Conservation (phyloP, 2,113 vertebrate species). For the Ornithorhynchus anatinus region DNA sequence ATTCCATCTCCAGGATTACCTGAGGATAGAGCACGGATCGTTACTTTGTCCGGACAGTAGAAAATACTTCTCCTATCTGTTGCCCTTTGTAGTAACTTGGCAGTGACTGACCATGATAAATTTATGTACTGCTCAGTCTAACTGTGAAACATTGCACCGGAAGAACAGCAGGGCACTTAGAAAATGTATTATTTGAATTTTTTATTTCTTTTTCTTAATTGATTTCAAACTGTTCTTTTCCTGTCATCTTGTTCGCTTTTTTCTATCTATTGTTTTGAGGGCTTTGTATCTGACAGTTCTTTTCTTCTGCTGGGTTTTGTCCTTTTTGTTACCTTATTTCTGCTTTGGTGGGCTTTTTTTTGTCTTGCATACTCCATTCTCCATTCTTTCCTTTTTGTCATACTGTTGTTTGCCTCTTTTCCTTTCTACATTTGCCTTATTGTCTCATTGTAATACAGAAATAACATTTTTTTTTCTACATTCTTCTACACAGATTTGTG, state of each 20-base stretch:
- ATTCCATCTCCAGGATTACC: neutral
- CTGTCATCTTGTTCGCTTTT: constrained; percentile 37
- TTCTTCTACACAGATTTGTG: constrained; percentile 12
- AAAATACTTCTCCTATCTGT: constrained; percentile 18
- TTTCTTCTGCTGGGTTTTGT: constrained; percentile 42
- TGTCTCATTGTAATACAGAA: constrained; percentile 29
- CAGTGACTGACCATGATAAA: constrained; percentile 42
- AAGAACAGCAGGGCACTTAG: constrained; percentile 19
- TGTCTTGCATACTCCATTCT: constrained; percentile 23
- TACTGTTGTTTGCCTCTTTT: constrained; percentile 1
- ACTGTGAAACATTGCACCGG: constrained; percentile 4
- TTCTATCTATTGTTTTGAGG: constrained; percentile 44
- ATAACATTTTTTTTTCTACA: constrained; percentile 32
- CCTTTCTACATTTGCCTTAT: constrained; percentile 20
- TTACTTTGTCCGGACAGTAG: constrained; percentile 16
- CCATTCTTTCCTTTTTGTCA: constrained; percentile 18
- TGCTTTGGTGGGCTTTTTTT: neutral
- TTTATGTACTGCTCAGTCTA: constrained; percentile 31
- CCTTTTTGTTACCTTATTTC: constrained; percentile 44
- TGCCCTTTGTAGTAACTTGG: constrained; percentile 27
- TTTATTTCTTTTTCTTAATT: constrained; percentile 48
- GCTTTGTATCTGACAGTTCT: constrained; percentile 47
- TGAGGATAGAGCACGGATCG: constrained; percentile 3
- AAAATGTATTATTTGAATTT: constrained; percentile 51
- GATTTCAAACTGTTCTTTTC: constrained; percentile 42